Evolutionary conservation across 2,797 vertebrate species (phyloP), one percentile per base, ranked within the genome.

Genomic region (Paedocypris micromegethes): DNA sequence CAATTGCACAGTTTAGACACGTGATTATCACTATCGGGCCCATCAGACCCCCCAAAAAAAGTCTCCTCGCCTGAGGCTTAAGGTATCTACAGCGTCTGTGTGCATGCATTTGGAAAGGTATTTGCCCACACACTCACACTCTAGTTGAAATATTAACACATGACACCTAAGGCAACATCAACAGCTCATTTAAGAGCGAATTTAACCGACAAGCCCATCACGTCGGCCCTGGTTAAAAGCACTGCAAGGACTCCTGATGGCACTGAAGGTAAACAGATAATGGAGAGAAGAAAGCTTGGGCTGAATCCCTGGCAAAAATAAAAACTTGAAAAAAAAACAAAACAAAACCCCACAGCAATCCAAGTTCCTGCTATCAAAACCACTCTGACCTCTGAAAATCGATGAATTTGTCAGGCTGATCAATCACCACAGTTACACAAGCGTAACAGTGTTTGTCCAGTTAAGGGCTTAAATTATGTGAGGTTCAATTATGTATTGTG

Each of bases 201-300:
- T 60, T 39, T 54, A 9, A 62, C 50, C 9, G 62, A 50, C 50
- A 58, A 57, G 38, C 52, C 45, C 63, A 66, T 64, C 56, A 46
- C 9, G 53, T 64, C 6, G 9, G 64, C 48, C 64, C 51, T 56
- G 9, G 41, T 40, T 55, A 40, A 65, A 52, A 59, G 58, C 54
- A 46, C 58, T 42, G 55, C 51, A 67, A 66, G 42, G 44, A 57
- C 47, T 56, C 39, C 54, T 5, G 39, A 66, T 61, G 57, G 61
- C 65, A 70, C 72, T 76, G 45, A 39, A 58, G 60, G 53, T 61
- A 61, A 3, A 53, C 38, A 70, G 66, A 79, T 75, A 68, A 76
- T 46, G 9, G 50, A 72, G 58, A 23, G 57, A n/a, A 54, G 55
- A 45, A 46, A 44, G 43, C 6, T 59, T 58, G n/a, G 37, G 54